A percentile compares a stretch with the other conserved stretches of the same genome.
These are phyloP conservation scores for Reticulitermes speratus DNA, from an alignment of 1,140 invertebrate species.

Conservation along the genomic window DNA sequence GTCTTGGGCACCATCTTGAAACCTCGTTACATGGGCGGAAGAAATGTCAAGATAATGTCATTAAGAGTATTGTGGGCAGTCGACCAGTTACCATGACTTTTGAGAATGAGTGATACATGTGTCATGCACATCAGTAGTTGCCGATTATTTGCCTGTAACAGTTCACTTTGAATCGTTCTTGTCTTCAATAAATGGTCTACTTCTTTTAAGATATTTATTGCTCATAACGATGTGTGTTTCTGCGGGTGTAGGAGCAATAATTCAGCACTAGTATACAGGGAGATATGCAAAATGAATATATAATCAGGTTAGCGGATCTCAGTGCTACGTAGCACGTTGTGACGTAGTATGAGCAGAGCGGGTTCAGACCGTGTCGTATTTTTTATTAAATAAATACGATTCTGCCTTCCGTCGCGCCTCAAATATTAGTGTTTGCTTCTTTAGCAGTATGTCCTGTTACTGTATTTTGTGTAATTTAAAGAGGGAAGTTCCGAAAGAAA, in stretches of 20 bases:
- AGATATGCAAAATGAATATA: neutral
- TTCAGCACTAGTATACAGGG: neutral
- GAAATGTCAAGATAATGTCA: neutral
- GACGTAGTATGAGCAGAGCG: neutral
- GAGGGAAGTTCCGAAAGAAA: too few species aligned
- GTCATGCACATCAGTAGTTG: neutral
- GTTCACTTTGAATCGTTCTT: neutral
- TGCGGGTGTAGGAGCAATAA: neutral
- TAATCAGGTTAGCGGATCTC: too few species aligned
- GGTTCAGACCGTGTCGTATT: too few species aligned
- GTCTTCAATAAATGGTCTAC: neutral
- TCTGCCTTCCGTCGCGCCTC: too few species aligned
- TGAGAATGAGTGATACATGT: neutral
- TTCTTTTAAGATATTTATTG: neutral
- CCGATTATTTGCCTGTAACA: neutral
- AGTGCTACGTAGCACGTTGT: neutral
- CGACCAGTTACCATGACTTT: neutral
- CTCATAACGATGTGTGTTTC: neutral
- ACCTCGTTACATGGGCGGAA: neutral
- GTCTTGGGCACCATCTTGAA: too few species aligned
- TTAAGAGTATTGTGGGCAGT: neutral
- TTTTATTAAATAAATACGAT: too few species aligned
- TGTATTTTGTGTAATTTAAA: too few species aligned
- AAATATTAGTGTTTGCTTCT: too few species aligned
- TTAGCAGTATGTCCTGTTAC: too few species aligned